Evolutionary conservation across 1,140 invertebrate species (phyloP).

Genomic region (Musca domestica): DNA sequence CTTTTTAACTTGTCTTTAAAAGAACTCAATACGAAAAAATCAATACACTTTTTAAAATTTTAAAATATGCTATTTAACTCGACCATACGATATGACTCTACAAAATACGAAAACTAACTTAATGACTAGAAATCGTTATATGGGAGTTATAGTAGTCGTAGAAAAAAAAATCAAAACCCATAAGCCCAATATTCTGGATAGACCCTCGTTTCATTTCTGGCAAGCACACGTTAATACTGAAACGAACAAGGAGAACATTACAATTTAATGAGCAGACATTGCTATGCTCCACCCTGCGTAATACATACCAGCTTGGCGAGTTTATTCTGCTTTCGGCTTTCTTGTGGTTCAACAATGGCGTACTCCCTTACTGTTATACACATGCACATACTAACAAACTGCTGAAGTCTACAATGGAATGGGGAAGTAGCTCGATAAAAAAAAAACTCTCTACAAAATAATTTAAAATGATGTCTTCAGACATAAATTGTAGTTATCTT

Average conservation of each 20-base stretch:
- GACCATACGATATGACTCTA: too few relatives aligned
- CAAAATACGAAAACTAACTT: too few relatives aligned
- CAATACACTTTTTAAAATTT: too few relatives aligned
- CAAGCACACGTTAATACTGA: neutral
- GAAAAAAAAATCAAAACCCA: neutral
- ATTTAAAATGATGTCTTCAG: conserved; percentile 54
- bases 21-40: too few relatives aligned
- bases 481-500: conserved; percentile 54
- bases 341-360: neutral
- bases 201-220: neutral
- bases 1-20: too few relatives aligned
- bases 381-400: too few relatives aligned
- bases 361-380: neutral
- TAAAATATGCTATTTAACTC: too few relatives aligned
- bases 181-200: too few relatives aligned
- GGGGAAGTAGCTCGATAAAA: neutral
- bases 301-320: neutral
- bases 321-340: neutral
- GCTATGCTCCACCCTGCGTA: neutral
- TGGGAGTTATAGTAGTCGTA: too few relatives aligned
- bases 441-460: conserved; percentile 25
- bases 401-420: neutral
- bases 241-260: conserved; percentile 37
- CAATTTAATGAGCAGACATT: conserved; percentile 54
- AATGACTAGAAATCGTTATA: too few relatives aligned